A percentile compares a stretch with the other conserved stretches of the same genome.
These are phyloP conservation scores for Drosophila subsilvestris DNA, from an alignment of 2,888 invertebrate genomes.

Conservation along the genomic window DNA sequence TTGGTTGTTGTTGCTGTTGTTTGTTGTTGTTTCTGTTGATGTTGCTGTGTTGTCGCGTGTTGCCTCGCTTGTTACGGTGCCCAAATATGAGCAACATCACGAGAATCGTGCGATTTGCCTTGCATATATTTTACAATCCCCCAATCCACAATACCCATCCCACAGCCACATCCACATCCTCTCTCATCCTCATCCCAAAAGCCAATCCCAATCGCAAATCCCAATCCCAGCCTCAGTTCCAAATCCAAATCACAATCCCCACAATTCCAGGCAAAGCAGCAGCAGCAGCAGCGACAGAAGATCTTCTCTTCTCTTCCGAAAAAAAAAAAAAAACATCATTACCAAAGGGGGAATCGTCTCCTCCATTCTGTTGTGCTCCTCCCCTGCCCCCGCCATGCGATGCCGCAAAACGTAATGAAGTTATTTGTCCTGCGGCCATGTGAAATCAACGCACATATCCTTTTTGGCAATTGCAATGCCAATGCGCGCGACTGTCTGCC, in stretches of 20 bases:
- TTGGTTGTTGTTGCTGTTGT: slow-evolving; percentile 25
- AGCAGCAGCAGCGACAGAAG: slow-evolving; percentile 9
- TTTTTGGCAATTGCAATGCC: slow-evolving; percentile 78
- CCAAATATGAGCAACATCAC: slow-evolving; percentile 83
- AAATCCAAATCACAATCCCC: slow-evolving; percentile 42
- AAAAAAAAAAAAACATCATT: slow-evolving; percentile 60
- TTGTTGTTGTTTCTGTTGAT: slow-evolving; percentile 45
- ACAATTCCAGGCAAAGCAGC: slow-evolving; percentile 52
- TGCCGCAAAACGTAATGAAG: slow-evolving; percentile 67
- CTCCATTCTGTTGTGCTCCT: slow-evolving; percentile 4
- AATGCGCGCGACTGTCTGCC: slow-evolving; percentile 16
- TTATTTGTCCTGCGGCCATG: slow-evolving; percentile 78
- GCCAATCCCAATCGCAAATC: slow-evolving; percentile 33
- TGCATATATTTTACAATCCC: slow-evolving; percentile 78
- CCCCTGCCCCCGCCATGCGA: slow-evolving; percentile 5
- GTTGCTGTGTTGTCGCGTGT: slow-evolving; percentile 67
- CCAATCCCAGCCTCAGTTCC: slow-evolving; percentile 37
- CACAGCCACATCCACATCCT: slow-evolving; percentile 50
- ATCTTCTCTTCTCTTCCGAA: slow-evolving; percentile 35
- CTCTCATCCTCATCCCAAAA: slow-evolving; percentile 31
- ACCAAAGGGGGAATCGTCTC: slow-evolving; percentile 50
- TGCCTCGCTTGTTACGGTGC: slow-evolving; percentile 77
- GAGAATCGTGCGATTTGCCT: slow-evolving; percentile 82
- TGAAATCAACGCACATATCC: slow-evolving; percentile 80
- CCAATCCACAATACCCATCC: slow-evolving; percentile 28